Base-by-base conservation (phyloP, 2,888 invertebrate species). In the Nephrocerus scutellatus region DNA sequence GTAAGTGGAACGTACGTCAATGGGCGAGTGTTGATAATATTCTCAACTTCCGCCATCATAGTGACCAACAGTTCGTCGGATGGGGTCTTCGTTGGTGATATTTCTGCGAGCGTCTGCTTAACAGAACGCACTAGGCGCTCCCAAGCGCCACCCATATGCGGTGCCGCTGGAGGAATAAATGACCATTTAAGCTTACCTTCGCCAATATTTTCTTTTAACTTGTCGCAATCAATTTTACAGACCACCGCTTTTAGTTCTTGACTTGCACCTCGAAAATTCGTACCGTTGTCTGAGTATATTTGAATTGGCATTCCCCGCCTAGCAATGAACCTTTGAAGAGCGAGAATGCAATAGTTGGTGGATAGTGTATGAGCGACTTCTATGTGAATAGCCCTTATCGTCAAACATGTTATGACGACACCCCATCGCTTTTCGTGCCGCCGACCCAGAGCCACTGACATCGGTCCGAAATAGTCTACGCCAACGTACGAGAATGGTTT, bases 81-180 rank as follows among this genome's bases (percentile, higher is more conserved):
- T 1, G 50, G 53, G 7, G 39, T 37, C 22, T 34, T 31, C 8
- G 43, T 47, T 4, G 43, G 44, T 7, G 51, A 21, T 6, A 46
- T 34, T 8, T 35, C 35, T 3, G 28, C 30, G 5, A 57, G 22
- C 1, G 52, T 44, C 2, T 21, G 41, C 29, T 51, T 49, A 7
- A 48, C 33, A 5, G 45, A 39, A 12, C 33, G 37, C 5, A 47
- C 37, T 6, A 49, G 23, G 1, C 50, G 31, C 39, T 38, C 15
- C 48, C 51, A 24, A 36, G 50, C 46, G 33, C 37, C 43, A 8
- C 39, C 44, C 36, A 41, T 50, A 14, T 53, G 48, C 4, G 50
- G 52, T 4, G 52, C 26, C 1, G 38, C 38, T 2, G 51, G 54
- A 3, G 50, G 49, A 15, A 44, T 54, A 29, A 55, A 54, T 5